Evolutionary conservation across 2,888 invertebrate genomes (phyloP).

Genomic region (Hydrotaea cyrtoneurina): DNA sequence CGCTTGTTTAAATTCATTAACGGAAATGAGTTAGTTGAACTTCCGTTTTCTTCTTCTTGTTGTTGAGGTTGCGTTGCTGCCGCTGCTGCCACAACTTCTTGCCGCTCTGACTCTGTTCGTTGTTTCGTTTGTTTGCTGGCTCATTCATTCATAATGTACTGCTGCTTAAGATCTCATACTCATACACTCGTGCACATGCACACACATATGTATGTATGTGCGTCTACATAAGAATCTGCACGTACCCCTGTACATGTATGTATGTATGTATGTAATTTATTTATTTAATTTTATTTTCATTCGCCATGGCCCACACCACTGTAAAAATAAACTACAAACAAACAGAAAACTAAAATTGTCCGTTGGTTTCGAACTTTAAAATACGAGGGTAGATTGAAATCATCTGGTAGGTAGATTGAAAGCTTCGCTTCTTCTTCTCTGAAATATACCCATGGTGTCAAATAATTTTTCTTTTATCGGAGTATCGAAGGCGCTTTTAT

Average conservation of each 20-base stretch:
- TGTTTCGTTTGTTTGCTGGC: background rate
- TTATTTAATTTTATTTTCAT: slow-evolving; percentile 41
- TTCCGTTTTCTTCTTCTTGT: slow-evolving; percentile 73
- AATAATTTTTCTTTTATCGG: too few species aligned
- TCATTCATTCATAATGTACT: slow-evolving; percentile 68
- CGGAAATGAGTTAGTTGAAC: slow-evolving; percentile 80
- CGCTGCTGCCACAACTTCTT: slow-evolving; percentile 23
- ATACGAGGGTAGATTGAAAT: background rate
- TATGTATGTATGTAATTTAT: slow-evolving; percentile 38
- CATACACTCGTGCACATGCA: background rate
- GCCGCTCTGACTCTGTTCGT: background rate
- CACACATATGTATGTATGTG: too few species aligned
- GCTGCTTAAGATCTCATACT: background rate
- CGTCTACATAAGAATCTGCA: slow-evolving; percentile 71
- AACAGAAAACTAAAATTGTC: slow-evolving; percentile 39
- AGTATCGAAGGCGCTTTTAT: too few species aligned
- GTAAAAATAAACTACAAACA: background rate
- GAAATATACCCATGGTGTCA: too few species aligned
- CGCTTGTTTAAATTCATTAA: slow-evolving; percentile 71
- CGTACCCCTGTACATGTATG: slow-evolving; percentile 66
- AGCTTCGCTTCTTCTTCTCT: background rate
- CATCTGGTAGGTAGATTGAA: too few species aligned
- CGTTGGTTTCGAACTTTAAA: slow-evolving; percentile 8
- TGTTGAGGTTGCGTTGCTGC: background rate
- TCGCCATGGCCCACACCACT: background rate